Conservation (phyloP, 2,888 invertebrate genomes). For the Erebia palarica region DNA sequence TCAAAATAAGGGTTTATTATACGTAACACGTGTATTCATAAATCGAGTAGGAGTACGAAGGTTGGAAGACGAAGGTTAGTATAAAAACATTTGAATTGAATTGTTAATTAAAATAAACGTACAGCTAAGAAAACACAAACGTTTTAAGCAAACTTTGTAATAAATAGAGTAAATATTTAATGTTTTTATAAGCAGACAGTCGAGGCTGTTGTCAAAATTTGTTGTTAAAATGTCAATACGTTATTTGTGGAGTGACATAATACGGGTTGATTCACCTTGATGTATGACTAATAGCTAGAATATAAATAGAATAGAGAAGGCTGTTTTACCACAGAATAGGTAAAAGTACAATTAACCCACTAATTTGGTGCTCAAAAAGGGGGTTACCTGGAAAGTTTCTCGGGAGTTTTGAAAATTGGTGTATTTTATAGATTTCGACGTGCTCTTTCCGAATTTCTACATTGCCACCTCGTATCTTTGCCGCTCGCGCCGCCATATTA, state of each 20-base stretch:
- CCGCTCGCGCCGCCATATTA: too few relatives aligned
- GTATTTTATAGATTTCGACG: too few relatives aligned
- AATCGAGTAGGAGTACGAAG: background rate
- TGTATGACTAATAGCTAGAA: background rate
- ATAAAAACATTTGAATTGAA: too few relatives aligned
- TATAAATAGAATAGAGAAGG: background rate
- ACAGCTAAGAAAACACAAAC: background rate
- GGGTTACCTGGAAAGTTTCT: too few relatives aligned
- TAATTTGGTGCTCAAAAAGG: too few relatives aligned
- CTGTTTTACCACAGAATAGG: too few relatives aligned
- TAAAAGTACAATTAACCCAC: too few relatives aligned
- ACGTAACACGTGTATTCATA: too few relatives aligned
- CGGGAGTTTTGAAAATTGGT: too few relatives aligned
- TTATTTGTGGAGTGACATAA: slow-evolving; percentile 12
- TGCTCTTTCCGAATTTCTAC: too few relatives aligned
- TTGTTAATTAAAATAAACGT: slow-evolving; percentile 22
- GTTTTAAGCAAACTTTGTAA: background rate
- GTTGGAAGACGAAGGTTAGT: background rate
- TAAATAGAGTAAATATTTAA: slow-evolving; percentile 9
- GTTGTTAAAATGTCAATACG: slow-evolving; percentile 15
- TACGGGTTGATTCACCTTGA: background rate
- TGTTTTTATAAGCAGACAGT: slow-evolving; percentile 8
- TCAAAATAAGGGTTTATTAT: too few relatives aligned
- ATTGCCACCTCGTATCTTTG: too few relatives aligned
- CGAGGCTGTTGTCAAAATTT: slow-evolving; percentile 17